Percentiles rank a stretch among this genome's conserved stretches.
Conservation (phyloP, 2,113 vertebrate species). For the Dicerorhinus sumatrensis region DNA sequence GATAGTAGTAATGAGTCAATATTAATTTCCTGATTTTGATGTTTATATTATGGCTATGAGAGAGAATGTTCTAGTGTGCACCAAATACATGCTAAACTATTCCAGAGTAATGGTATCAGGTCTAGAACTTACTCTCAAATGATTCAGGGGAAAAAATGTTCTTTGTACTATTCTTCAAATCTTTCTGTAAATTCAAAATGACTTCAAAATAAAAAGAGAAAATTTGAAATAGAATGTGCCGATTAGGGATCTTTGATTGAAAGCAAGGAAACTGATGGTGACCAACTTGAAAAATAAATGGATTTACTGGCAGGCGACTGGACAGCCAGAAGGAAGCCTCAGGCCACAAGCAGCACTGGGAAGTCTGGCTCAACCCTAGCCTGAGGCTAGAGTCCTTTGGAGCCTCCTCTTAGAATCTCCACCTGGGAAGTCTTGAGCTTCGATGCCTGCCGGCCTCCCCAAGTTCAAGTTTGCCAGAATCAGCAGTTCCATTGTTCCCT, state of each 20-base stretch:
- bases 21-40: slow-evolving; percentile 32
- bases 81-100: background rate
- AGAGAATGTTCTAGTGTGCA: background rate
- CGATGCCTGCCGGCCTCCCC: background rate
- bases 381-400: background rate
- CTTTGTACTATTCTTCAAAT: background rate
- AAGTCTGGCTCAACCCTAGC: background rate
- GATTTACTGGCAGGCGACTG: background rate
- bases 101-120: background rate
- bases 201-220: slow-evolving; percentile 30
- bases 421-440: background rate
- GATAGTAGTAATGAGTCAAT: background rate
- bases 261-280: background rate
- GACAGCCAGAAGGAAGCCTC: background rate
- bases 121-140: background rate
- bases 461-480: background rate
- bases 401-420: background rate
- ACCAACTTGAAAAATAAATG: background rate
- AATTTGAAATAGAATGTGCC: background rate
- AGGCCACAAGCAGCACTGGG: background rate
- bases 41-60: background rate
- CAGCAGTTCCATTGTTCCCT: background rate
- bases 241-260: background rate
- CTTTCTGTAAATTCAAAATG: background rate
- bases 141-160: background rate